Evolutionary conservation across 1,140 invertebrate species (phyloP).

Genomic region (Drosophila tristis): DNA sequence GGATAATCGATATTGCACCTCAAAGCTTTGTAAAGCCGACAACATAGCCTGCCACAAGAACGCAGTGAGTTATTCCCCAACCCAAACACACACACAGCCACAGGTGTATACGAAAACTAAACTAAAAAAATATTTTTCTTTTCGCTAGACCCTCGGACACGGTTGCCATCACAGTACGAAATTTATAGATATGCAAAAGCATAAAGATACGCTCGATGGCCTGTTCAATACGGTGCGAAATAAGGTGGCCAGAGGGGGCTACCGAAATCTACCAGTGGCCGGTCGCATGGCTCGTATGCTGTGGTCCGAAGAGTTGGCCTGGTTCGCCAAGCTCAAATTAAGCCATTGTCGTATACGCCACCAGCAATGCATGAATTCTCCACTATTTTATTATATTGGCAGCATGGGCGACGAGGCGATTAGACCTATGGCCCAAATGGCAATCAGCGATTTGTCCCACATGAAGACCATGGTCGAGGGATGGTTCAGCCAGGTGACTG

Average conservation of each 20-base stretch:
- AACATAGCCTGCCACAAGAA: slow-evolving; percentile 39
- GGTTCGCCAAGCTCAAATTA: slow-evolving; percentile 34
- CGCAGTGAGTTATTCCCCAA: slow-evolving; percentile 9
- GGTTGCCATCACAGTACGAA: not conserved
- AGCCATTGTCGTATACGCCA: slow-evolving; percentile 1
- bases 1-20: no score
- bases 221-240: slow-evolving; percentile 38
- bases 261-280: slow-evolving; percentile 29
- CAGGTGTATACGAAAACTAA: not conserved
- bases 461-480: not conserved
- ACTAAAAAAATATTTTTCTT: not conserved
- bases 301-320: slow-evolving; percentile 47
- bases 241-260: slow-evolving; percentile 35
- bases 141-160: not conserved
- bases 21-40: not conserved
- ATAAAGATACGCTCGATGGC: not conserved
- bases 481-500: slow-evolving; percentile 13
- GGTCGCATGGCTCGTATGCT: slow-evolving; percentile 38
- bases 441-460: not conserved
- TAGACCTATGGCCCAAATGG: not conserved
- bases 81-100: no score
- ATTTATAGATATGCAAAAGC: not conserved
- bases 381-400: slow-evolving; percentile 27
- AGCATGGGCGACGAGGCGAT: slow-evolving; percentile 10
- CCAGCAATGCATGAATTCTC: slow-evolving; percentile 20